phyloP scores from a whole-genome alignment of 2,797 vertebrate species.

The Sebastes trivittatus region DNA sequence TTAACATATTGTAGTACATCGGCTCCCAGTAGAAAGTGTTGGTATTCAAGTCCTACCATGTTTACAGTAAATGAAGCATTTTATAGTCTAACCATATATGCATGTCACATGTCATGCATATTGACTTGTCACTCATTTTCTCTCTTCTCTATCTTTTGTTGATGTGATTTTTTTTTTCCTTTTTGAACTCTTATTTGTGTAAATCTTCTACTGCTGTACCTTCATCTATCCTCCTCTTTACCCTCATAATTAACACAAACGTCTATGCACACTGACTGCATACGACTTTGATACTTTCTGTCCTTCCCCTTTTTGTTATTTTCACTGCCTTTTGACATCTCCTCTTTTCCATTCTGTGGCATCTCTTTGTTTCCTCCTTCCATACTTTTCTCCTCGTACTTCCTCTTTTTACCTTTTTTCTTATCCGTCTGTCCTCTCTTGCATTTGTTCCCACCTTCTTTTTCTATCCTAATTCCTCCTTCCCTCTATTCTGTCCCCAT shows the following conservation, averaged over 20 bases:
- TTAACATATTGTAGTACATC: conserved; percentile 14
- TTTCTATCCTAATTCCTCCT: not conserved
- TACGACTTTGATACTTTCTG: not conserved
- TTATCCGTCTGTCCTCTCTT: not conserved
- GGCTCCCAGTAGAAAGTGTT: not conserved
- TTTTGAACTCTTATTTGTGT: conserved; percentile 8
- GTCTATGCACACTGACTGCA: conserved; percentile 12
- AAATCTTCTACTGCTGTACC: conserved; percentile 15
- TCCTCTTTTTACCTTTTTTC: not conserved
- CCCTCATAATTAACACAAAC: conserved; percentile 15
- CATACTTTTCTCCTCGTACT: not conserved
- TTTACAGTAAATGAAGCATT: conserved; percentile 27
- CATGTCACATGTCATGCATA: conserved; percentile 62
- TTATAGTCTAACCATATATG: conserved; percentile 50
- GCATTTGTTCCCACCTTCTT: not conserved
- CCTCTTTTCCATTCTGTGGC: not conserved
- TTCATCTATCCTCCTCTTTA: conserved; percentile 10
- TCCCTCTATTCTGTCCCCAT: not conserved
- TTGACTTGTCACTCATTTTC: conserved; percentile 51
- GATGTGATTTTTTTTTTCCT: conserved; percentile 10
- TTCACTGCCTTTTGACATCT: not conserved
- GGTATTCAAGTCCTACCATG: conserved; percentile 11
- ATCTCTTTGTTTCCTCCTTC: not conserved
- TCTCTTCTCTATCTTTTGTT: conserved; percentile 43
- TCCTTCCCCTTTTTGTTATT: not conserved